These are phyloP conservation scores for Tinea pellionella DNA, from an alignment of 2,888 invertebrate species.

Conservation along the genomic window DNA sequence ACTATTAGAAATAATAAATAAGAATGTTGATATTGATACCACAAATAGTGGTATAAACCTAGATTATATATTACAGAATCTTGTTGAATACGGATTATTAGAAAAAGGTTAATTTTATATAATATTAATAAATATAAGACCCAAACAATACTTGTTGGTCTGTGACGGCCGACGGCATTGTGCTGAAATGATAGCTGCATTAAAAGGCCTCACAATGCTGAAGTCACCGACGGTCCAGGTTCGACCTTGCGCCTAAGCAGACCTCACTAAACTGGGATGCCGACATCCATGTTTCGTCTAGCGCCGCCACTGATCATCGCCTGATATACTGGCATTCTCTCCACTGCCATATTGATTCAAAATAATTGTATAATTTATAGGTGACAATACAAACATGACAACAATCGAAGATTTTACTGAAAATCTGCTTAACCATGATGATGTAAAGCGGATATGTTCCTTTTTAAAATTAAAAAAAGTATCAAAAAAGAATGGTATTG, in stretches of 20 bases:
- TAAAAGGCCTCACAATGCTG: no score
- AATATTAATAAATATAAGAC: no score
- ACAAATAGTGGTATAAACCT: neutral
- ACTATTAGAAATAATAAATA: conserved; percentile 26
- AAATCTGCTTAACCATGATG: conserved; percentile 31
- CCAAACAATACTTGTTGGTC: no score
- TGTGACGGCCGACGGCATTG: no score
- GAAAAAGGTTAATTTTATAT: conserved; percentile 19
- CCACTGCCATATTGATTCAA: neutral
- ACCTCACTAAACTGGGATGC: no score
- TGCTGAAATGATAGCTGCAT: no score
- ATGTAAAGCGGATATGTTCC: conserved; percentile 44
- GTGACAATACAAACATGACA: conserved; percentile 20
- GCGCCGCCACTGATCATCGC: no score
- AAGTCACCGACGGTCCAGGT: no score
- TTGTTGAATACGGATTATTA: conserved; percentile 33
- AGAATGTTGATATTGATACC: conserved; percentile 2
- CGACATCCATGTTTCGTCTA: no score
- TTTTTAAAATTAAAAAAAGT: conserved; percentile 36
- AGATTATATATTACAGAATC: conserved; percentile 13
- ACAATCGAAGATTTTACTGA: conserved; percentile 14
- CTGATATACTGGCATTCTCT: no score
- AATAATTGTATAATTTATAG: conserved; percentile 17
- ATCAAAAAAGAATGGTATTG: conserved; percentile 32
- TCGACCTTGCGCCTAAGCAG: no score